Conservation (phyloP, 2,888 invertebrate genomes). For the Eristalis pertinax region DNA sequence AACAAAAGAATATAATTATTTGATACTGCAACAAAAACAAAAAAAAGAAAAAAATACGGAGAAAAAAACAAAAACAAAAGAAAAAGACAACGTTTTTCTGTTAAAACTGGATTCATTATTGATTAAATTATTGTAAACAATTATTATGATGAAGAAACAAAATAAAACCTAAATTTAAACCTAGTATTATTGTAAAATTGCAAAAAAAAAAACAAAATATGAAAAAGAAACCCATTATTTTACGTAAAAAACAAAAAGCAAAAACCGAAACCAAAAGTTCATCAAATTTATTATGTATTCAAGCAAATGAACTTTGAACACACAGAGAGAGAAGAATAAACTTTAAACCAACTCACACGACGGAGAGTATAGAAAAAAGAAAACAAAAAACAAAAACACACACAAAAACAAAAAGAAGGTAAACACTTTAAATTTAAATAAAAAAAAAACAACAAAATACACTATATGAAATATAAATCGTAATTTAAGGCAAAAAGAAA, state of each 20-base stretch:
- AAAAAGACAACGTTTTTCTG: constrained; percentile 60
- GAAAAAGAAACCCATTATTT: constrained; percentile 66
- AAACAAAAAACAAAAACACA: constrained; percentile 8
- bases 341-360: constrained; percentile 47
- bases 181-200: constrained; percentile 72
- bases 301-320: constrained; percentile 60
- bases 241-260: constrained; percentile 28
- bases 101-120: constrained; percentile 56
- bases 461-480: constrained; percentile 74
- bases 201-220: constrained; percentile 58
- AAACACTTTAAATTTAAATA: constrained; percentile 69
- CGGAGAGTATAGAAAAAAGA: constrained; percentile 10
- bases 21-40: constrained; percentile 67
- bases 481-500: constrained; percentile 74
- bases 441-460: constrained; percentile 60
- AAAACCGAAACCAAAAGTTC: constrained; percentile 49
- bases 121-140: constrained; percentile 65
- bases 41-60: constrained; percentile 12
- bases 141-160: constrained; percentile 59
- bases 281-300: constrained; percentile 61
- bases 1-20: constrained; percentile 50
- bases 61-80: not conserved
- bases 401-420: constrained; percentile 63
- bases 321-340: constrained; percentile 43
- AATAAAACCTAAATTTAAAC: constrained; percentile 57